A percentile compares a stretch with the other conserved stretches of the same genome.
Conservation (phyloP, 2,888 invertebrate species). For the Seira musarum region DNA sequence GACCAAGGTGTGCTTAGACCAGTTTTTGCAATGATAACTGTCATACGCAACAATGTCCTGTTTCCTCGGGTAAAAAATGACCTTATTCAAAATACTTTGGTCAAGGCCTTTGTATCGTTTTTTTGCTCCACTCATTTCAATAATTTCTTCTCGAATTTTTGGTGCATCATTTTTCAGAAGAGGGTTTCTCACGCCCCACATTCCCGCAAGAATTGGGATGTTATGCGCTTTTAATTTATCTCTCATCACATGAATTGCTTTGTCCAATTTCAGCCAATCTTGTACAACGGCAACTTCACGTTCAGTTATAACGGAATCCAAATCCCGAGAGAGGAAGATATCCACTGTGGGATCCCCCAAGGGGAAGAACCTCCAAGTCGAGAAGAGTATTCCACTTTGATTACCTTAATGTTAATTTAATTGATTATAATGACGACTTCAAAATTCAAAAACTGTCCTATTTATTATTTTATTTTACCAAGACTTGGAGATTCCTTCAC, state of each 20-base stretch:
- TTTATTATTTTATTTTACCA: not conserved
- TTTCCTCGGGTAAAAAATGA: not conserved
- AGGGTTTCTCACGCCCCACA: slow-evolving; percentile 29
- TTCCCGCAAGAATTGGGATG: not conserved
- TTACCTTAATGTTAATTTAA: not conserved
- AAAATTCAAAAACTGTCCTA: too few species aligned
- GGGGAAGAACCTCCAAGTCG: slow-evolving; percentile 5
- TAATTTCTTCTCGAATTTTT: not conserved
- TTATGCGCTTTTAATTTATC: slow-evolving; percentile 18
- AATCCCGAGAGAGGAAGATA: slow-evolving; percentile 1
- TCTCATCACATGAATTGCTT: slow-evolving; percentile 15
- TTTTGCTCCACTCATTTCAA: not conserved
- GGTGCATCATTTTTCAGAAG: not conserved
- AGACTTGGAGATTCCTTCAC: not conserved
- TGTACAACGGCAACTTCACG: slow-evolving; percentile 13
- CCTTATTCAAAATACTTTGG: slow-evolving; percentile 5
- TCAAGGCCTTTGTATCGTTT: not conserved
- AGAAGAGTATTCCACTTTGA: not conserved
- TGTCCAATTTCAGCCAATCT: slow-evolving; percentile 23
- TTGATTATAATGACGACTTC: too few species aligned
- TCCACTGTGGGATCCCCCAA: slow-evolving; percentile 16
- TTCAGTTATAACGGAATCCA: slow-evolving; percentile 1
- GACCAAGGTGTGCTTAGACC: not conserved
- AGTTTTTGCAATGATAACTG: slow-evolving; percentile 18
- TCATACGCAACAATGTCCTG: slow-evolving; percentile 22